phyloP scores from a whole-genome alignment of 2,797 vertebrate species.

The Lacerta bilineata region DNA sequence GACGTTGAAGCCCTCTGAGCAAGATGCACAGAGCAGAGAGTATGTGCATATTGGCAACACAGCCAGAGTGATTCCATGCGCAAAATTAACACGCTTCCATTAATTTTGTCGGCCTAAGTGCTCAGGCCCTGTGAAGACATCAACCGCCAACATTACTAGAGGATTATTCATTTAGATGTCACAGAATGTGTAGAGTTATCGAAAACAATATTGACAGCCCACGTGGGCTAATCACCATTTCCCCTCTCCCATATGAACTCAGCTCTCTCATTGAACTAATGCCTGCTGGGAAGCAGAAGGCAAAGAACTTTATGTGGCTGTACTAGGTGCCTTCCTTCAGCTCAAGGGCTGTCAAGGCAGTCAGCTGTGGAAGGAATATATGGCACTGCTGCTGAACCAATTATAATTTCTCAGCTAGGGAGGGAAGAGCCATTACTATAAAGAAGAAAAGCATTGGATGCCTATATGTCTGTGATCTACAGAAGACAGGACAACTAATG shows the following conservation, averaged over 20 bases:
- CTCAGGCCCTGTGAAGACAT: background rate
- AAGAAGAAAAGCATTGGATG: background rate
- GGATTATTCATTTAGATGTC: background rate
- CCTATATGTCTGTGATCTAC: background rate
- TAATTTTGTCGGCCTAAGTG: background rate
- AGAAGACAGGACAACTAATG: background rate
- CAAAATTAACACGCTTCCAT: background rate
- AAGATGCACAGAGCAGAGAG: background rate
- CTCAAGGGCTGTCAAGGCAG: background rate
- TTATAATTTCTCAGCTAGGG: background rate
- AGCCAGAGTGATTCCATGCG: background rate
- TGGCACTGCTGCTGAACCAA: background rate
- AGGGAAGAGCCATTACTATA: background rate
- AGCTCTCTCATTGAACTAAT: background rate
- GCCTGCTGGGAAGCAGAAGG: background rate
- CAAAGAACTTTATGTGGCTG: background rate
- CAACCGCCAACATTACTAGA: background rate
- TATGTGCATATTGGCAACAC: background rate
- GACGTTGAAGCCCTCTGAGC: conserved; percentile 19
- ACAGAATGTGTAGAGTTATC: background rate
- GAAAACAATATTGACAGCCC: no score
- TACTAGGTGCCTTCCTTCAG: background rate
- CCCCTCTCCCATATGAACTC: background rate
- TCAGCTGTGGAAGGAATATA: conserved; percentile 3
- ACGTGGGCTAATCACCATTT: no score